phyloP scores from a whole-genome alignment of 2,113 vertebrate species.

The Euleptes europaea region DNA sequence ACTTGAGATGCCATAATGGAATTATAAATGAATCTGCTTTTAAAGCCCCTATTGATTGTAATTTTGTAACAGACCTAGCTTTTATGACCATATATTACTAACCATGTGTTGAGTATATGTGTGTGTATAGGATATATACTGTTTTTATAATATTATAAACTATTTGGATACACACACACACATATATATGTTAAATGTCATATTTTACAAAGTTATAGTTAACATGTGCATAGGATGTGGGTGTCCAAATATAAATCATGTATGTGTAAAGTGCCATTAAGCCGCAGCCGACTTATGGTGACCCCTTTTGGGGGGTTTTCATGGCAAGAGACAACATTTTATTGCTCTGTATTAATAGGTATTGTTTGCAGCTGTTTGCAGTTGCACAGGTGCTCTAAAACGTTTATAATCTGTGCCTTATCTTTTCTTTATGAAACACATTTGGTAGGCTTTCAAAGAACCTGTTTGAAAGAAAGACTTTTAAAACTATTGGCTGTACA shows the following conservation, averaged over 20 bases:
- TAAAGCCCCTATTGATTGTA: not conserved
- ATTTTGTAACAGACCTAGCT: not conserved
- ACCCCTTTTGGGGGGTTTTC: no score
- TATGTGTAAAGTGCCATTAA: no score
- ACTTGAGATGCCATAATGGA: not conserved
- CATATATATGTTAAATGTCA: no score
- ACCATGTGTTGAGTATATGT: not conserved
- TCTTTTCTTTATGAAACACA: slow-evolving; percentile 27
- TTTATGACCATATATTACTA: not conserved
- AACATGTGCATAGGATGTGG: no score
- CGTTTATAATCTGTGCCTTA: not conserved
- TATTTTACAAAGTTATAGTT: no score
- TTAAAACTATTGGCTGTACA: slow-evolving; percentile 49
- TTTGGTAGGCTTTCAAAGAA: slow-evolving; percentile 55
- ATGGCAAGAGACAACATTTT: no score
- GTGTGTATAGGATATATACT: not conserved
- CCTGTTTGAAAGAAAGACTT: slow-evolving; percentile 47
- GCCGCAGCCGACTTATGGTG: no score
- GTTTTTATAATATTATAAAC: not conserved
- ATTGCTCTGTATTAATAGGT: not conserved
- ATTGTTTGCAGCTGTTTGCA: slow-evolving; percentile 18
- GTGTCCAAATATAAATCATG: no score
- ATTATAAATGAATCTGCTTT: not conserved
- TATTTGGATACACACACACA: no score
- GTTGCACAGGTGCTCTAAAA: not conserved